These are phyloP conservation scores for Desoria tigrina DNA, from an alignment of 2,888 invertebrate genomes.

Conservation along the genomic window DNA sequence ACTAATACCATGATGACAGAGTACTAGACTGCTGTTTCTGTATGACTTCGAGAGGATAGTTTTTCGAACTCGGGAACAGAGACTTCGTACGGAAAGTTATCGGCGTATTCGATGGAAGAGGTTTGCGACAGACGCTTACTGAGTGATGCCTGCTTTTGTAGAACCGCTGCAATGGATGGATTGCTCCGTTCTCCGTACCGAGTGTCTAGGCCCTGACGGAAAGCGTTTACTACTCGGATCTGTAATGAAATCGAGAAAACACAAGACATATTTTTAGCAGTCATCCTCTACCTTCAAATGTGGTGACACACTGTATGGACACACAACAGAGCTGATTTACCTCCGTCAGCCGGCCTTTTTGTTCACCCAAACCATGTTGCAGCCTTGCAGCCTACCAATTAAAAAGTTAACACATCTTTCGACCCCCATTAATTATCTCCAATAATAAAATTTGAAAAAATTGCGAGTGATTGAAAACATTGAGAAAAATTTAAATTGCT, in stretches of 20 bases:
- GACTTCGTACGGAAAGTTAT: conserved; percentile 82
- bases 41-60: conserved; percentile 88
- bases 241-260: conserved; percentile 64
- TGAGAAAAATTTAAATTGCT: conserved; percentile 49
- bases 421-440: not conserved
- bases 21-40: conserved; percentile 85
- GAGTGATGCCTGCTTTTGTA: conserved; percentile 89
- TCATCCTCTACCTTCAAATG: conserved; percentile 55
- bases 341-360: conserved; percentile 54
- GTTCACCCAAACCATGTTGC: conserved; percentile 53
- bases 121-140: conserved; percentile 88
- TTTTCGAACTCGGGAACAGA: conserved; percentile 89
- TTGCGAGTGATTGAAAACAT: conserved; percentile 44
- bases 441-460: conserved; percentile 14
- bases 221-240: conserved; percentile 99
- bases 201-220: conserved; percentile 98
- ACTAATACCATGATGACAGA: not conserved
- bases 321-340: conserved; percentile 55
- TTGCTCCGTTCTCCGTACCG: conserved; percentile 88
- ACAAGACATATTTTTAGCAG: conserved; percentile 15
- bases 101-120: conserved; percentile 88
- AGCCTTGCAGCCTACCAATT: conserved; percentile 54
- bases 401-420: conserved; percentile 26
- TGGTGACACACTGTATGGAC: conserved; percentile 50
- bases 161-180: conserved; percentile 88